Percentiles rank a stretch among this genome's conserved stretches.
Evolutionary conservation across 2,888 invertebrate genomes (phyloP).

Genomic region (Allacma fusca): DNA sequence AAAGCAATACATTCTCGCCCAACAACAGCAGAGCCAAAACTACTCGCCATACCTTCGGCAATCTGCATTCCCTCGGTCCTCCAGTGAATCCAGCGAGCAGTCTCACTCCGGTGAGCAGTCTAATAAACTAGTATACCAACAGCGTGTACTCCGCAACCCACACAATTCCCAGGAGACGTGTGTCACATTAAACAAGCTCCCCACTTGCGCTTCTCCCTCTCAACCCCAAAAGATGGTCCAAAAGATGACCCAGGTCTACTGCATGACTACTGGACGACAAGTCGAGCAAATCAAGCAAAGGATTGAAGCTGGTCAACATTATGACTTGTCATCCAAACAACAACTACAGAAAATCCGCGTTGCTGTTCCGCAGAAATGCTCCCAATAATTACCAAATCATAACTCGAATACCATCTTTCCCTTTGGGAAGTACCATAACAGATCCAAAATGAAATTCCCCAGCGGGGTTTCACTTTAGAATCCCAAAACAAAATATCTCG

Average conservation of each 20-base stretch:
- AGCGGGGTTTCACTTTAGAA: too few species aligned
- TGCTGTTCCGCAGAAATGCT: conserved; percentile 13
- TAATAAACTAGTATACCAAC: too few species aligned
- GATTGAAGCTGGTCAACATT: conserved; percentile 17
- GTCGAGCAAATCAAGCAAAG: conserved; percentile 34
- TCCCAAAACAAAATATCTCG: too few species aligned
- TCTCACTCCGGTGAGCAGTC: too few species aligned
- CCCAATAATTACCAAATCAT: not conserved
- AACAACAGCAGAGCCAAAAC: conserved; percentile 40
- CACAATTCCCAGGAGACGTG: conserved; percentile 67
- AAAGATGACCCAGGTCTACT: conserved; percentile 27
- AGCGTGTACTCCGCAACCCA: conserved; percentile 17
- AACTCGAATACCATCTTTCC: too few species aligned
- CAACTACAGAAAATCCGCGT: conserved; percentile 17
- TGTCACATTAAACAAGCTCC: conserved; percentile 70
- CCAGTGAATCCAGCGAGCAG: conserved; percentile 2
- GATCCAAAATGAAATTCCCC: too few species aligned
- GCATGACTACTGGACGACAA: not conserved
- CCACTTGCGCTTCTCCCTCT: conserved; percentile 69
- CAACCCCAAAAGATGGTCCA: conserved; percentile 62
- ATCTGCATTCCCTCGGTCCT: not conserved
- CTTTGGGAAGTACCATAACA: too few species aligned
- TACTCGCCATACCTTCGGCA: conserved; percentile 18
- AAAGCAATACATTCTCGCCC: conserved; percentile 25
- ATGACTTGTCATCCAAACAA: conserved; percentile 19